Conservation (phyloP, 2,888 invertebrate species). For the Stenoptilia bipunctidactyla region DNA sequence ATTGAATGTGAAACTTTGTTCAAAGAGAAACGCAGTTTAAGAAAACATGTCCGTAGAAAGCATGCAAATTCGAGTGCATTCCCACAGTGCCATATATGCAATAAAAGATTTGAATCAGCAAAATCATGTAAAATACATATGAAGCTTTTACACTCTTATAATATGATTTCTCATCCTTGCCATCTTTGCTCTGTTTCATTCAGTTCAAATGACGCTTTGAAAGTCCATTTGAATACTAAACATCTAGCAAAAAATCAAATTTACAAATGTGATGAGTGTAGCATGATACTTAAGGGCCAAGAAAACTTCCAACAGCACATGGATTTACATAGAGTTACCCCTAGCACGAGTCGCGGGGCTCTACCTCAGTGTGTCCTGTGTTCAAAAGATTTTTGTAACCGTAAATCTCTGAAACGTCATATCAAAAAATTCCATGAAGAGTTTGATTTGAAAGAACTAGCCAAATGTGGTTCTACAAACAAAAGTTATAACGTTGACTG, state of each 20-base stretch:
- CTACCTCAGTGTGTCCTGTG: constrained; percentile 45
- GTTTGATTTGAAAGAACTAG: constrained; percentile 41
- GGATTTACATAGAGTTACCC: constrained; percentile 24
- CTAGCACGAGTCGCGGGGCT: constrained; percentile 24
- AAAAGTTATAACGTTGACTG: constrained; percentile 33
- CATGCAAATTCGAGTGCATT: constrained; percentile 42
- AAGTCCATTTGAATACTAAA: constrained; percentile 36
- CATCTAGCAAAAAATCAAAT: constrained; percentile 46
- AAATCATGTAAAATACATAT: constrained; percentile 54
- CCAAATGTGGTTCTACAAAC: constrained; percentile 28
- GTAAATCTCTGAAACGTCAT: constrained; percentile 47
- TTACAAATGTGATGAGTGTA: constrained; percentile 50
- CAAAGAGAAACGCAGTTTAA: constrained; percentile 47
- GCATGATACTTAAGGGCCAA: constrained; percentile 41
- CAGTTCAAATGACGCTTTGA: constrained; percentile 33
- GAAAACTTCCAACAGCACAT: constrained; percentile 44
- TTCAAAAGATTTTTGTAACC: constrained; percentile 49
- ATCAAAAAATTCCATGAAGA: constrained; percentile 48
- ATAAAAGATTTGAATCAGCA: constrained; percentile 49
- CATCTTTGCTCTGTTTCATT: constrained; percentile 46
- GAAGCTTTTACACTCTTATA: constrained; percentile 44
- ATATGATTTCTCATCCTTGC: constrained; percentile 48
- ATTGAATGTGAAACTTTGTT: constrained; percentile 50
- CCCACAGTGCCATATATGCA: constrained; percentile 50
- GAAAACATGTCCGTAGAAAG: constrained; percentile 48